Percentiles rank a stretch among this genome's conserved stretches.
These are phyloP conservation scores for Pocota personata DNA, from an alignment of 2,888 invertebrate genomes.

Conservation along the genomic window DNA sequence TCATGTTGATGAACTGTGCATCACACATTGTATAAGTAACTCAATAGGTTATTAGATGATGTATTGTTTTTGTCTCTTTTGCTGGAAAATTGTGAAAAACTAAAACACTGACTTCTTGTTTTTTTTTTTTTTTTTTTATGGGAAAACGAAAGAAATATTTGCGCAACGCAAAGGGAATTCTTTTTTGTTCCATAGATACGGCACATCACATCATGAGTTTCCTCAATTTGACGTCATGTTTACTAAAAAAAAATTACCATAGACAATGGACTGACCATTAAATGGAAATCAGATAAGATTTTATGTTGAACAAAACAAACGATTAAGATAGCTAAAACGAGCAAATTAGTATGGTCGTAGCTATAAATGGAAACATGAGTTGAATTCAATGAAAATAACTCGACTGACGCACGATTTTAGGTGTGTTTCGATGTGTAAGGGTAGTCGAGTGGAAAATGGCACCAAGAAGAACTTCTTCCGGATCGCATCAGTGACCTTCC, in stretches of 20 bases:
- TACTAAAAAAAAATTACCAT: neutral
- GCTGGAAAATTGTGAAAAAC: neutral
- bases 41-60: constrained; percentile 49
- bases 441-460: constrained; percentile 34
- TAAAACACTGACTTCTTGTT: neutral
- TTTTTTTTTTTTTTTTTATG: neutral
- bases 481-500: constrained; percentile 52
- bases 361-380: constrained; percentile 16
- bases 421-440: neutral
- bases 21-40: neutral
- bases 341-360: constrained; percentile 33
- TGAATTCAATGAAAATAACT: neutral
- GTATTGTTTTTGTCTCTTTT: constrained; percentile 39
- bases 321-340: constrained; percentile 48
- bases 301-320: constrained; percentile 34
- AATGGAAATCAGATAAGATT: constrained; percentile 47
- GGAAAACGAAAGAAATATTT: constrained; percentile 11
- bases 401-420: neutral
- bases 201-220: constrained; percentile 4
- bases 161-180: constrained; percentile 17
- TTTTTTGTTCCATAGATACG: constrained; percentile 13
- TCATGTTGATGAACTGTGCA: constrained; percentile 41
- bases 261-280: constrained; percentile 37
- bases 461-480: constrained; percentile 47
- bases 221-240: constrained; percentile 55